Conservation (phyloP, 2,888 invertebrate genomes). For the Sphecodes monilicornis region DNA sequence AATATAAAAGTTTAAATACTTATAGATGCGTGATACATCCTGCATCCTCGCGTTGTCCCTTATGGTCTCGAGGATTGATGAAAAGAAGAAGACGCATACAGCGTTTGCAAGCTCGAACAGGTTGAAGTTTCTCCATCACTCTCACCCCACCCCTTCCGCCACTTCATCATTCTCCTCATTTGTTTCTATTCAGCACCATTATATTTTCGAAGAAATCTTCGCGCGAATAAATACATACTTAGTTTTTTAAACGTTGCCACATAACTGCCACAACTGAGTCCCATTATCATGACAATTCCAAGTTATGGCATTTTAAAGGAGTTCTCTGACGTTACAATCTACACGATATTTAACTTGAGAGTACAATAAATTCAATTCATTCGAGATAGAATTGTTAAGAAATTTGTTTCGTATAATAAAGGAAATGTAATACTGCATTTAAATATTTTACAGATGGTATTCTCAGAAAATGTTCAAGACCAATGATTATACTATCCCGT, state of each 20-base stretch:
- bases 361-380: conserved; percentile 9
- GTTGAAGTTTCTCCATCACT: conserved; percentile 1
- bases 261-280: conserved; percentile 18
- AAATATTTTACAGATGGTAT: background rate
- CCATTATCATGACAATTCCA: conserved; percentile 29
- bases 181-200: conserved; percentile 71
- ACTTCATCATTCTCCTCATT: conserved; percentile 9
- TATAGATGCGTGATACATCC: background rate
- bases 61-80: background rate
- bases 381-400: conserved; percentile 10
- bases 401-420: background rate
- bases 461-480: background rate
- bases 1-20: conserved; percentile 7
- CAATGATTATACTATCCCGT: background rate
- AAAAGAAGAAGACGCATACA: background rate
- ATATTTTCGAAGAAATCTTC: conserved; percentile 47
- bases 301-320: conserved; percentile 23
- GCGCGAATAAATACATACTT: conserved; percentile 17
- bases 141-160: background rate
- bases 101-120: conserved; percentile 2
- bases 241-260: conserved; percentile 12
- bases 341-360: conserved; percentile 8
- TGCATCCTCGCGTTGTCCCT: background rate
- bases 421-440: background rate
- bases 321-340: conserved; percentile 26